Base-by-base conservation (phyloP, 2,888 invertebrate genomes). In the Sphaerophoria rueppellii region DNA sequence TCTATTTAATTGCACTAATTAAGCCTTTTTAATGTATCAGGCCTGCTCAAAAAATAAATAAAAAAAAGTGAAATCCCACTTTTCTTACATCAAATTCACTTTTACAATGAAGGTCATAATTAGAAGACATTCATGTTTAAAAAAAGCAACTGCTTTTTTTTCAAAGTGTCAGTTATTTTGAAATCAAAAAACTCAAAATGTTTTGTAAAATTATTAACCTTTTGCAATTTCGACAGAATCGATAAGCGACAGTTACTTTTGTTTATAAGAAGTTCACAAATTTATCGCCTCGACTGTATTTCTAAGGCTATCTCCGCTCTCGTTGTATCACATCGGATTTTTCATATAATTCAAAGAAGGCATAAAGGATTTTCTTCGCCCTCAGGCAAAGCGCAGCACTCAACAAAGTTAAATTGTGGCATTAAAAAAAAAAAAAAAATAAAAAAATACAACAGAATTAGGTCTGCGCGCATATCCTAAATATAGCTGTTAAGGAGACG, bases 1-100 rank as follows among this genome's bases (percentile, higher is more conserved):
- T 87, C 87, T 86, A 87, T 88, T 88, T 89, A 89, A 89, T 88
- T 88, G 89, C 87, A 88, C 88, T 88, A 88, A 89, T 89, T 89
- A 88, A 88, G 87, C 87, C 88, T 88, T 89, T 88, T 89, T 88
- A 88, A 89, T 89, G 88, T 88, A 87, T 87, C 85, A 88, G 69
- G 72, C 69, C 73, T 73, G 61, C 35, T 37, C 65, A 55, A 37
- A 16, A 34, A 35, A 32, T 71, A 60, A 24, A 34, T 12, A 60
- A 48, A 57, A 37, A 48, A 54, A 43, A n/a, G 67, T 32, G 50
- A 37, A 35, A 65, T 52, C 34, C 37, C 12, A 55, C n/a, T n/a
- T n/a, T 55, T 58, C 35, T 14, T 40, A 58, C 24, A 40, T 58
- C 37, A 11, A 4, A 40, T 4, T 11, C 37, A 58, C 24, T 32